A percentile compares a stretch with the other conserved stretches of the same genome.
These are phyloP conservation scores for Dendroctonus ponderosae DNA, from an alignment of 1,140 invertebrate species.

Conservation along the genomic window DNA sequence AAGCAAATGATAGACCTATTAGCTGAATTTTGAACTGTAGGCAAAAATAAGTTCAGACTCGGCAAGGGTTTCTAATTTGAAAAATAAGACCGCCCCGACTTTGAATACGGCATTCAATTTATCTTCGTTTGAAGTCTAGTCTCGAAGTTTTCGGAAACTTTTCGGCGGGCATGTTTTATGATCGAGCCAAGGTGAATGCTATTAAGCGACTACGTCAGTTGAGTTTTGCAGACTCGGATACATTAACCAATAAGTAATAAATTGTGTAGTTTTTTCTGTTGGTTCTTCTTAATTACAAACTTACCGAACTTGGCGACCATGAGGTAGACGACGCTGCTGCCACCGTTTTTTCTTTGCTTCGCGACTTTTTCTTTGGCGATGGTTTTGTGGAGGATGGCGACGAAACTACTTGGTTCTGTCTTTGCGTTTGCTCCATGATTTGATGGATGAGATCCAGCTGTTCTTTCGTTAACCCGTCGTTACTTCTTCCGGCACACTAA, in stretches of 20 bases:
- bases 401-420: conserved; percentile 51
- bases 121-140: conserved; percentile 7
- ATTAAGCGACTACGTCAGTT: too few species aligned
- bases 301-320: conserved; percentile 32
- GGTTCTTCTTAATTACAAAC: neutral
- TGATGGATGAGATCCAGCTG: conserved; percentile 75
- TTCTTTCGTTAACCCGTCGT: conserved; percentile 69
- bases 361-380: conserved; percentile 42
- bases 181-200: too few species aligned
- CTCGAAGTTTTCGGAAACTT: neutral
- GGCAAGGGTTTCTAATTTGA: neutral
- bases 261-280: too few species aligned
- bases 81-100: neutral
- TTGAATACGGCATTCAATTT: conserved; percentile 13
- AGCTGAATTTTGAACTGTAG: neutral
- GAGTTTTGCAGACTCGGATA: too few species aligned
- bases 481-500: conserved; percentile 54
- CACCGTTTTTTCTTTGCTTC: conserved; percentile 26
- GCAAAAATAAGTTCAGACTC: conserved; percentile 11
- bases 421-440: conserved; percentile 71
- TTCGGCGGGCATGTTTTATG: too few species aligned
- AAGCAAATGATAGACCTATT: conserved; percentile 14
- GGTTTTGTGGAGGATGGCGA: conserved; percentile 45
- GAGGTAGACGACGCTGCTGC: conserved; percentile 29
- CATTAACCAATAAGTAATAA: too few species aligned